Conservation (phyloP, 1,140 invertebrate species). For the Thaumetopoea pityocampa region DNA sequence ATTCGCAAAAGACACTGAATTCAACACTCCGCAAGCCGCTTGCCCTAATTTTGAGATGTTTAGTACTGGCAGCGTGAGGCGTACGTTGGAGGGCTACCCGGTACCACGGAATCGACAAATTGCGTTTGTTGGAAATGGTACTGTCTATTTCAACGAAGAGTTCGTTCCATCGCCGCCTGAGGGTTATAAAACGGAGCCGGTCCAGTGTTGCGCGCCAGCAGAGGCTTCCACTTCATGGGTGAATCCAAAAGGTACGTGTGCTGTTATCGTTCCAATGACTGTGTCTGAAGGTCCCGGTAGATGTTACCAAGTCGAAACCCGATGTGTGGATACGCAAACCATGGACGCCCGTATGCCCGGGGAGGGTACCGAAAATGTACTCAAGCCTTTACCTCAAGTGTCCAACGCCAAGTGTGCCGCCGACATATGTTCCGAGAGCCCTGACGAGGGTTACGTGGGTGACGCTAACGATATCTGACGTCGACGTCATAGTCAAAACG, state of each 20-base stretch:
- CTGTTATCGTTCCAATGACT: constrained; percentile 61
- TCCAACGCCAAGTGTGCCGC: constrained; percentile 69
- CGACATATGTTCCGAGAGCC: constrained; percentile 86
- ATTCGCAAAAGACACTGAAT: constrained; percentile 72
- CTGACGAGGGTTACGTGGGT: constrained; percentile 91
- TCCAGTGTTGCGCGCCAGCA: constrained; percentile 49
- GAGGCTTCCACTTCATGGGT: constrained; percentile 58
- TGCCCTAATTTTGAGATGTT: constrained; percentile 60
- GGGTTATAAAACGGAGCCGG: constrained; percentile 77
- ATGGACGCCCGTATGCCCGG: constrained; percentile 60
- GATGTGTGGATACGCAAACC: constrained; percentile 78
- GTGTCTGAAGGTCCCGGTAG: constrained; percentile 49
- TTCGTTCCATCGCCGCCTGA: constrained; percentile 84
- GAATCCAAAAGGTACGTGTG: constrained; percentile 60
- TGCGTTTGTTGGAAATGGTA: constrained; percentile 60
- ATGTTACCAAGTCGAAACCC: constrained; percentile 63
- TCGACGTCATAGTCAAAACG: constrained; percentile 75
- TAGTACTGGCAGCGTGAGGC: constrained; percentile 79
- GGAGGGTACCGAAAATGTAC: constrained; percentile 49
- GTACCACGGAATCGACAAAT: constrained; percentile 70
- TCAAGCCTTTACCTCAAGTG: constrained; percentile 64
- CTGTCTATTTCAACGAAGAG: constrained; percentile 75
- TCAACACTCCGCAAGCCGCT: constrained; percentile 47
- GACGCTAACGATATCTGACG: constrained; percentile 81
- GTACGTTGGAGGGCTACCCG: constrained; percentile 88